phyloP scores from a whole-genome alignment of 2,797 vertebrate species.

The Hydrolagus colliei region DNA sequence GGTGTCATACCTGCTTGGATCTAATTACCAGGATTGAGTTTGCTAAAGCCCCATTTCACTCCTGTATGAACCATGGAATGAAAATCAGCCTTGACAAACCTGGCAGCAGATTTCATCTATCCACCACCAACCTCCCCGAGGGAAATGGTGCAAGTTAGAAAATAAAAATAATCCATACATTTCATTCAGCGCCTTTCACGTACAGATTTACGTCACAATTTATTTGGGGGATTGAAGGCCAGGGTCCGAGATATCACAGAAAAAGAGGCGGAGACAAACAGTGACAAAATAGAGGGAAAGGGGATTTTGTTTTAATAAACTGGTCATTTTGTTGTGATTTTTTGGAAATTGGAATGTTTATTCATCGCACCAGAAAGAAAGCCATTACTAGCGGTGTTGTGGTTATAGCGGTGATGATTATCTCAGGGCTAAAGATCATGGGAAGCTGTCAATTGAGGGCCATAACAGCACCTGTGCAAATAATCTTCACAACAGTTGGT shows the following conservation, averaged over 20 bases:
- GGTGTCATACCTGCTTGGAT: not conserved
- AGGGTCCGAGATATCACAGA: too few relatives aligned
- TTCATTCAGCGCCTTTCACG: too few relatives aligned
- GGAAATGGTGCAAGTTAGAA: not conserved
- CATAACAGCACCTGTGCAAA: constrained; percentile 15
- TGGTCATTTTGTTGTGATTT: not conserved
- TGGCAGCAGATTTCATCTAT: not conserved
- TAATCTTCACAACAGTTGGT: not conserved
- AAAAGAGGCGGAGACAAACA: not conserved
- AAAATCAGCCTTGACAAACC: not conserved
- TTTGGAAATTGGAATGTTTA: not conserved
- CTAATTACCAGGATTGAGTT: too few relatives aligned
- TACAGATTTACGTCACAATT: too few relatives aligned
- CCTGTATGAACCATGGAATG: not conserved
- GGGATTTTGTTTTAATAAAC: not conserved
- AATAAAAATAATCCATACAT: too few relatives aligned
- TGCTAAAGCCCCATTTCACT: too few relatives aligned
- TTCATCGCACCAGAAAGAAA: not conserved
- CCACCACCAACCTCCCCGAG: not conserved
- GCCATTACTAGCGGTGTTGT: not conserved
- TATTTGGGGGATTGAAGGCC: too few relatives aligned
- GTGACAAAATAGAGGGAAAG: not conserved
- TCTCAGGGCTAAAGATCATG: not conserved
- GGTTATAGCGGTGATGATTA: not conserved
- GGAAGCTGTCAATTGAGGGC: not conserved